A percentile compares a stretch with the other conserved stretches of the same genome.
phyloP scores from a whole-genome alignment of 1,140 invertebrate genomes.

The Callitettix versicolor region DNA sequence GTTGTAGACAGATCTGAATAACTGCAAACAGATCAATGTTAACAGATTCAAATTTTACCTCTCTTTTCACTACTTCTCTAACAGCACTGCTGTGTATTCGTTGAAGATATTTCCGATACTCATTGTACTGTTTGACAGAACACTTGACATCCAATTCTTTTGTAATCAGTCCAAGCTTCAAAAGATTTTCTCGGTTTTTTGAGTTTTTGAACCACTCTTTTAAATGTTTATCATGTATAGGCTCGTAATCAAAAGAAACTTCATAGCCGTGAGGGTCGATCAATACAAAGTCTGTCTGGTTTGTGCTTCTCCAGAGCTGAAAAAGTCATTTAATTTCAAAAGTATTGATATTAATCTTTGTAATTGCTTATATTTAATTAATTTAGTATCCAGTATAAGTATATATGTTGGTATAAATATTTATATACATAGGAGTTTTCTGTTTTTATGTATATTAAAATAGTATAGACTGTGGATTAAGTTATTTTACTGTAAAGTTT shows the following conservation, averaged over 20 bases:
- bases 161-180: not conserved
- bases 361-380: too few relatives aligned
- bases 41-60: too few relatives aligned
- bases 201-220: not conserved
- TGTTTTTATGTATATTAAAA: not conserved
- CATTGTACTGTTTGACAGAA: slow-evolving; percentile 1
- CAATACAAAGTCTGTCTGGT: not conserved
- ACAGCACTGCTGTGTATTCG: not conserved
- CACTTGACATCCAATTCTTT: not conserved
- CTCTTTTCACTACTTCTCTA: not conserved
- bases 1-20: too few relatives aligned
- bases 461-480: not conserved
- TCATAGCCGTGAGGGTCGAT: not conserved
- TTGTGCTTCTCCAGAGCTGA: not conserved
- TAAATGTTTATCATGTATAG: not conserved
- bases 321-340: not conserved
- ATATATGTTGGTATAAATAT: not conserved
- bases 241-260: slow-evolving; percentile 1
- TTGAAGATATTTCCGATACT: slow-evolving; percentile 2
- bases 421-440: not conserved
- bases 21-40: too few relatives aligned
- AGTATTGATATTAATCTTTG: too few relatives aligned
- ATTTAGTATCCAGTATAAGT: not conserved
- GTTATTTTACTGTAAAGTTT: not conserved
- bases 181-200: not conserved